phyloP scores from a whole-genome alignment of 2,113 vertebrate genomes.

The Agapornis roseicollis region DNA sequence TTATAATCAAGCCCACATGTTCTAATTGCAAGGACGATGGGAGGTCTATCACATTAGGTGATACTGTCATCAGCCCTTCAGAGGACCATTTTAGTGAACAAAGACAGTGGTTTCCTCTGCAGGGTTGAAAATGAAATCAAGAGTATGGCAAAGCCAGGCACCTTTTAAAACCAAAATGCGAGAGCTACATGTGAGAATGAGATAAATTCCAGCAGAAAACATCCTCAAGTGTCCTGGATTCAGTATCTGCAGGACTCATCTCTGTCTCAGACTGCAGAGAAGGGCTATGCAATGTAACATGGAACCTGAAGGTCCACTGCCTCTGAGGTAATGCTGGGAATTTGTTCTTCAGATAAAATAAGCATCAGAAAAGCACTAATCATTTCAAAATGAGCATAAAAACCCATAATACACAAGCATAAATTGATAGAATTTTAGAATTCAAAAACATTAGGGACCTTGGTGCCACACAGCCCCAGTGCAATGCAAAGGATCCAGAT shows the following conservation, averaged over 20 bases:
- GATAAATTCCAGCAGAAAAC: not conserved
- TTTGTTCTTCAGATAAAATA: not conserved
- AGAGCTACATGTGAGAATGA: not conserved
- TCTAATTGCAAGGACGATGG: not conserved
- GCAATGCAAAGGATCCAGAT: not conserved
- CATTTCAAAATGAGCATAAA: not conserved
- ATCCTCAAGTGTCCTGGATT: accelerated
- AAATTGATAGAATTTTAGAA: not conserved
- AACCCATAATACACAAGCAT: not conserved
- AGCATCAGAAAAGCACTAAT: not conserved
- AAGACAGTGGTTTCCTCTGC: not conserved
- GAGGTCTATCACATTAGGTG: slow-evolving; percentile 9
- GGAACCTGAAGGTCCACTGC: not conserved
- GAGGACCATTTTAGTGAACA: not conserved
- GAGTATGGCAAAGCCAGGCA: not conserved
- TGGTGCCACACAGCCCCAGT: not conserved
- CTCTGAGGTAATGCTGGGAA: not conserved
- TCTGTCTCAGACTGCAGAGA: not conserved
- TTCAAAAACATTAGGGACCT: not conserved
- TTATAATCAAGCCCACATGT: slow-evolving; percentile 27
- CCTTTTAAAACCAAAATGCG: not conserved
- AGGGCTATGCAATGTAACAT: accelerated
- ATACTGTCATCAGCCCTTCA: not conserved
- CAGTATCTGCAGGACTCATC: not conserved
- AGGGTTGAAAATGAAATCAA: not conserved